These are phyloP conservation scores for Centruroides vittatus DNA, from an alignment of 1,140 invertebrate genomes.

Conservation along the genomic window DNA sequence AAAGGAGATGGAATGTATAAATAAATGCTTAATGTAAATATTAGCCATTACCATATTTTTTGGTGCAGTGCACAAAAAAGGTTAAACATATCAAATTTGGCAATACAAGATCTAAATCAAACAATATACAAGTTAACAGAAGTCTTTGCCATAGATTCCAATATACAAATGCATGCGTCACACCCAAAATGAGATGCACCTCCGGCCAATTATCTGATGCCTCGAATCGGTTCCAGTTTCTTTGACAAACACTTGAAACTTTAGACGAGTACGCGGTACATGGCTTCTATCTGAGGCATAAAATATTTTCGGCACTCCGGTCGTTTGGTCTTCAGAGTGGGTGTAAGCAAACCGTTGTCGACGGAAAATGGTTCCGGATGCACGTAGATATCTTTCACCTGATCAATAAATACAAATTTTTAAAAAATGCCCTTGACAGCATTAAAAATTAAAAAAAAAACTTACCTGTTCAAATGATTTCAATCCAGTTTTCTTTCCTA, in stretches of 20 bases:
- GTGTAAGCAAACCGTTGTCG: constrained; percentile 91
- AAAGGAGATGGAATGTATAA: too few species aligned
- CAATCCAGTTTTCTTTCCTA: constrained; percentile 75
- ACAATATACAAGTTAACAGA: too few species aligned
- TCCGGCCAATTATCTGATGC: too few species aligned
- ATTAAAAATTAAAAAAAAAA: neutral
- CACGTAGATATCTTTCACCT: constrained; percentile 91
- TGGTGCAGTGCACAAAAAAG: too few species aligned
- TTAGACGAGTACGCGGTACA: constrained; percentile 73
- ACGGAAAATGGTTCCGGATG: constrained; percentile 88
- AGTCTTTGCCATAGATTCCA: too few species aligned
- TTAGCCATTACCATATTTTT: too few species aligned
- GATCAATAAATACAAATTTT: constrained; percentile 19
- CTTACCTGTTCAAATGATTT: constrained; percentile 93
- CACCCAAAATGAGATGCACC: too few species aligned
- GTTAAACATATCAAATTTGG: too few species aligned
- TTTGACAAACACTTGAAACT: constrained; percentile 27
- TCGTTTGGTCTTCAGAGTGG: constrained; percentile 83
- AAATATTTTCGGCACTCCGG: constrained; percentile 67
- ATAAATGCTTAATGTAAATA: too few species aligned
- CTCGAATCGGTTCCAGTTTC: neutral
- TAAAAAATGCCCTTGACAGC: neutral
- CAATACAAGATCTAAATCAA: too few species aligned
- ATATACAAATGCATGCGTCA: too few species aligned
- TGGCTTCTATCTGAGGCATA: constrained; percentile 76